Conservation (phyloP, 2,113 vertebrate genomes). For the Oreotragus oreotragus region DNA sequence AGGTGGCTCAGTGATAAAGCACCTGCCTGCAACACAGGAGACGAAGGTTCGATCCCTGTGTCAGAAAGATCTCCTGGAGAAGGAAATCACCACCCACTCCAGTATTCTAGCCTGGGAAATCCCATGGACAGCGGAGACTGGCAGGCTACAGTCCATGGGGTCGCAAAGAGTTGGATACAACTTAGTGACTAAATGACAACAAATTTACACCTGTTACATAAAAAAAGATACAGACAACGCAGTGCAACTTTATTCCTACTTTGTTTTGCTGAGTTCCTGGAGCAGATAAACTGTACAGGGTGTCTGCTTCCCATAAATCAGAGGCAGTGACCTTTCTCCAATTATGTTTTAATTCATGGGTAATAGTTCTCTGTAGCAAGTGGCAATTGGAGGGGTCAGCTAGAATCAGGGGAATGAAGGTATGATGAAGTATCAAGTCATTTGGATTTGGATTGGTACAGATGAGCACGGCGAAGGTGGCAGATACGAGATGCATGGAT, state of each 20-base stretch:
- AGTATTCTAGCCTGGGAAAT: background rate
- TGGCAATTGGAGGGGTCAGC: background rate
- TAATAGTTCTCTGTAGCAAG: slow-evolving; percentile 24
- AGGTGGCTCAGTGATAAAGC: background rate
- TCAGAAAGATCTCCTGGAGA: background rate
- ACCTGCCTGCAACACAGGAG: background rate
- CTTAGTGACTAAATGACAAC: background rate
- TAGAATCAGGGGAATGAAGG: background rate
- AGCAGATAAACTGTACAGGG: background rate
- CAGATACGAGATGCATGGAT: background rate
- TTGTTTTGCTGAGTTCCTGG: background rate
- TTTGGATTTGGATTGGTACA: slow-evolving; percentile 27
- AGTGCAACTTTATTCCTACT: background rate
- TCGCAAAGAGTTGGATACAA: background rate
- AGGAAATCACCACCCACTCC: background rate
- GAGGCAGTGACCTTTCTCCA: slow-evolving; percentile 44
- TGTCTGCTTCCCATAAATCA: slow-evolving; percentile 24
- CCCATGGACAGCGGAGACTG: background rate
- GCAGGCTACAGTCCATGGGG: background rate
- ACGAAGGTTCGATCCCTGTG: background rate
- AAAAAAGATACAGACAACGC: background rate
- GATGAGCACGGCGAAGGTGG: background rate
- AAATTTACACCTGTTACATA: background rate
- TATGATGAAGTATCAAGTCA: slow-evolving; percentile 1
- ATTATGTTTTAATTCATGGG: slow-evolving; percentile 44